Base-by-base conservation (phyloP, 2,797 vertebrate genomes). In the Characodon lateralis region DNA sequence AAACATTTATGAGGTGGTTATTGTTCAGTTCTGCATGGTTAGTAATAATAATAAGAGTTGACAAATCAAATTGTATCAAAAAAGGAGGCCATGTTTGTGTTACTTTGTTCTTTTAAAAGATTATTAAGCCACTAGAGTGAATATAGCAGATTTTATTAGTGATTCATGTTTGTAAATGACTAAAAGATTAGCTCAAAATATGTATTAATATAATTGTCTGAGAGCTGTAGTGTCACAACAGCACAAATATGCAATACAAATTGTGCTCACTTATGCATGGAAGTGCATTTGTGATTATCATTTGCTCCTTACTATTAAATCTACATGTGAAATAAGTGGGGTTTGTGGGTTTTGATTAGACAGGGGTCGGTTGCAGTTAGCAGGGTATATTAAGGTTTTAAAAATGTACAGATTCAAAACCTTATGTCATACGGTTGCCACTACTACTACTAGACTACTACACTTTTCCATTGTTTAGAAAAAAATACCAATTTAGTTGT, bases 1-100 rank as follows among this genome's bases (percentile, higher is more conserved):
- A 84, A 78, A 51, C 79, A 84, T 83, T 83, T 66, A 84, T 82
- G 78, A 87, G 75, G 74, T 76, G 74, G 77, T 82, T 86, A 75
- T 78, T 85, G 55, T 78, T 66, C 3, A 1, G 77, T 87, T 83
- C 71, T 81, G 61, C 63, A 53, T 0, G 0, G 76, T 65, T 72
- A 69, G 55, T 46, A 50, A 74, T 77, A 77, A 59, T 53, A 61
- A 61, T 55, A 86, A 26, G 20, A 65, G 75, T 56, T 61, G 80
- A 85, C 83, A 63, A 80, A 83, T 84, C 28, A 79, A 81, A 50
- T 31, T 8, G 22, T 20, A 79, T 69, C 78, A 26, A 58, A 85
- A 80, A 78, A n/a, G 9, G 55, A 81, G 28, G 73, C n/a, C 72
- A 16, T n/a, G 41, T 84, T 84, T 6, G 46, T 31, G 58, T 73